Percentiles rank a stretch among this genome's conserved stretches.
Evolutionary conservation across 30 jellyfish, hydroid and myxozoan genomes (phyloP).

Genomic region (Hydractinia echinata): DNA sequence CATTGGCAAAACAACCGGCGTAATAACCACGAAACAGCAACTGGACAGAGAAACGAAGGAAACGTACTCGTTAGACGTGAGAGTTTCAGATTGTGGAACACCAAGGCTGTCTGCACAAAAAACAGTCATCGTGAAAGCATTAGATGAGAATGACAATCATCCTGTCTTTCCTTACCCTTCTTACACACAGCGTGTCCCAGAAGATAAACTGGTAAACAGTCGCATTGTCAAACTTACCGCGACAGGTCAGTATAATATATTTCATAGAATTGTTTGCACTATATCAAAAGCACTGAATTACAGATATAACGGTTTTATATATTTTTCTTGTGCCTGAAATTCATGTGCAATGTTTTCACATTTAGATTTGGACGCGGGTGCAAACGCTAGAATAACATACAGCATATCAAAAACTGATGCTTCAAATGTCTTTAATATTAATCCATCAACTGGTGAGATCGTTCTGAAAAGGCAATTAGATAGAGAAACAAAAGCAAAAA

Average conservation of each 20-base stretch:
- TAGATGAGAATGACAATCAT: slow-evolving; percentile 77
- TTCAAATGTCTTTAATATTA: slow-evolving; percentile 36
- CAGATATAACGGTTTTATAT: not conserved
- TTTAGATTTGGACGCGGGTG: slow-evolving; percentile 63
- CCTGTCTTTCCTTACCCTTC: slow-evolving; percentile 60
- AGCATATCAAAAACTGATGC: slow-evolving; percentile 39
- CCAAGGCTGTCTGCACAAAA: slow-evolving; percentile 51
- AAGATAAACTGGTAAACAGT: slow-evolving; percentile 40
- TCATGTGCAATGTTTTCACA: not conserved
- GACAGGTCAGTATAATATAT: slow-evolving; percentile 36
- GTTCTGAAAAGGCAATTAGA: slow-evolving; percentile 41
- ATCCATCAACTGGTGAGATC: slow-evolving; percentile 43
- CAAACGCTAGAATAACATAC: slow-evolving; percentile 52
- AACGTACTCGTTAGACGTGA: slow-evolving; percentile 50
- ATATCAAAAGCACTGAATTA: not conserved
- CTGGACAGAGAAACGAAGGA: slow-evolving; percentile 77
- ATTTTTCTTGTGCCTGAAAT: not conserved
- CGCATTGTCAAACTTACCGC: slow-evolving; percentile 45
- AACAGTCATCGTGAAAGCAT: slow-evolving; percentile 49
- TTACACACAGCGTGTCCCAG: slow-evolving; percentile 44
- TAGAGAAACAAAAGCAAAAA: slow-evolving; percentile 53
- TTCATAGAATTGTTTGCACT: not conserved
- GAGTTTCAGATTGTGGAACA: slow-evolving; percentile 68
- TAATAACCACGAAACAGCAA: slow-evolving; percentile 47
- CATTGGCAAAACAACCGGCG: slow-evolving; percentile 43